Percentiles rank a stretch among this genome's conserved stretches.
Conservation (phyloP, 2,888 invertebrate genomes). For the Watsonalla cultraria region DNA sequence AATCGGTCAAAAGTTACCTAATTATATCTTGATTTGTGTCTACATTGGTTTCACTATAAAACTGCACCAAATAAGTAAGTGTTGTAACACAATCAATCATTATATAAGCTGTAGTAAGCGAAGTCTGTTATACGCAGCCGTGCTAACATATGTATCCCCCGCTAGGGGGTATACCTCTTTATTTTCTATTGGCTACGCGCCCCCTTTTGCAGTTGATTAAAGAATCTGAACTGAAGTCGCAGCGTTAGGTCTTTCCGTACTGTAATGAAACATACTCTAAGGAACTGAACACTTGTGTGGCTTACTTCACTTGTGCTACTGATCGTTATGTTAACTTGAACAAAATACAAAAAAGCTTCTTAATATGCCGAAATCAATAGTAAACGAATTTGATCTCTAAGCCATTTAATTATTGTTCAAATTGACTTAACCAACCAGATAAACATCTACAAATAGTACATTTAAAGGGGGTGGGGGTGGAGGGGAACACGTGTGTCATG, state of each 20-base stretch:
- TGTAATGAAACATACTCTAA: slow-evolving; percentile 81
- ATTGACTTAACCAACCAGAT: slow-evolving; percentile 25
- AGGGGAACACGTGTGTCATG: slow-evolving; percentile 45
- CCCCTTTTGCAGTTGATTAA: slow-evolving; percentile 93
- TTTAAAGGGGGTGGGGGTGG: slow-evolving; percentile 10
- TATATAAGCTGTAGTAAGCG: slow-evolving; percentile 68
- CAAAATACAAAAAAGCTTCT: slow-evolving; percentile 1
- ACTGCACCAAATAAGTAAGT: slow-evolving; percentile 56
- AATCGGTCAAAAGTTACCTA: no score
- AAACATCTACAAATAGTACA: slow-evolving; percentile 19
- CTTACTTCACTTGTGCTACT: slow-evolving; percentile 14
- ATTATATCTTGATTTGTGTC: no score
- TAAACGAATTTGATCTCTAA: no score
- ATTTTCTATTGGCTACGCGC: slow-evolving; percentile 88
- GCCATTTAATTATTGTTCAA: slow-evolving; percentile 19
- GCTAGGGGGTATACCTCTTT: slow-evolving; percentile 57
- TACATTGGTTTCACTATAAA: slow-evolving; percentile 32
- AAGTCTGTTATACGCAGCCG: slow-evolving; percentile 65
- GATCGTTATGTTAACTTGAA: slow-evolving; percentile 24
- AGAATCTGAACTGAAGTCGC: slow-evolving; percentile 97
- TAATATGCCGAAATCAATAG: no score
- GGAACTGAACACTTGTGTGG: slow-evolving; percentile 43
- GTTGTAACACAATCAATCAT: slow-evolving; percentile 53
- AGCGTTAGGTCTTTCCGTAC: slow-evolving; percentile 98
- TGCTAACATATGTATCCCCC: slow-evolving; percentile 63